Base-by-base conservation (phyloP, 2,113 vertebrate species). In the Cricetomys ansorgei region DNA sequence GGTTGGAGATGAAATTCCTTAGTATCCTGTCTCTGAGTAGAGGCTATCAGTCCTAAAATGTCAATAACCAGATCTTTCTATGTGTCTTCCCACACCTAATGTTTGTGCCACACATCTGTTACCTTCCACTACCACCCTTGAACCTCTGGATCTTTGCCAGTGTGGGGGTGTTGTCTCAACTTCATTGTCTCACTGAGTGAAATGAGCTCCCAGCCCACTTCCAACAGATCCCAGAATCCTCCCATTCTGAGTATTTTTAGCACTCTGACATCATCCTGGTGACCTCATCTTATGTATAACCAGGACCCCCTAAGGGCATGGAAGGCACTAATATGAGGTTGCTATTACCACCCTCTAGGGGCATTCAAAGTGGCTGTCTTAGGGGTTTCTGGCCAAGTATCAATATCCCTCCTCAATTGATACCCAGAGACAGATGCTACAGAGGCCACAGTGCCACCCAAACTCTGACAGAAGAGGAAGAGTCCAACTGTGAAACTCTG, bases 401-500 rank as follows among this genome's bases (percentile, higher is more conserved):
- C 69, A 59, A 48, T 77, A 72, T 84, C 79, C n/a, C 6, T 75
- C 48, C 83, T 93, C 90, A 70, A 87, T 37, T 21, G 67, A 93
- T 84, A 75, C 65, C 73, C 50, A 67, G 91, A 92, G 89, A 81
- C 94, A 86, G 70, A 83, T 16, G 12, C 73, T 7, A 23, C 57
- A 25, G 43, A 59, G 91, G 92, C 43, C 84, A 73, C 5, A 19
- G 76, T 40, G 48, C 84, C 53, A 72, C 85, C 88, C 21, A 70
- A 75, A 69, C 13, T 23, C 75, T 45, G 62, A 89, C 5, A 9
- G 43, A 75, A 67, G n/a, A n/a, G n/a, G n/a, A n/a, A n/a, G 89
- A 93, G 73, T 25, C 93, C 89, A 90, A 73, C 94, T 96, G 97
- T 81, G 88, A 96, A 95, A 92, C 96, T 96, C 69, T 92, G 95